Base-by-base conservation (phyloP, 2,888 invertebrate species). In the Rapana venosa region DNA sequence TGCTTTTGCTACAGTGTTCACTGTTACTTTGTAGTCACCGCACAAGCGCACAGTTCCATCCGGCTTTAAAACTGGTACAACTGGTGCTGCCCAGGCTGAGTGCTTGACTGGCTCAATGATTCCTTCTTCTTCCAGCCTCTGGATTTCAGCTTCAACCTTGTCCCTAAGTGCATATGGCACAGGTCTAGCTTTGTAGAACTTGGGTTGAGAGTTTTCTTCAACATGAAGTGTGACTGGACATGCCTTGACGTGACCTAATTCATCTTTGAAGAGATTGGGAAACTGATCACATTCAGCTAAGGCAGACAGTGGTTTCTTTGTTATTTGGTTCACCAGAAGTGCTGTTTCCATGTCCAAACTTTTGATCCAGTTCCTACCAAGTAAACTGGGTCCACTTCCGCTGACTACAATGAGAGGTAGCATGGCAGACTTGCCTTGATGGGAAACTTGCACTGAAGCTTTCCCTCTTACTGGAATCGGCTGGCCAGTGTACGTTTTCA, bases 131-230 rank as follows among this genome's bases (percentile, higher is more conserved):
- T 87, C 87, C 17, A 87, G 36, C 15, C 36, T 32, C 4, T 87
- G 36, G 11, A 56, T 35, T 47, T 84, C 56, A n/a, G n/a, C 30
- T 15, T 47, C 47, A 36, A 84, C 56, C 26, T 84, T 84, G 84
- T 47, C 36, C 17, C 47, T 84, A 47, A 91, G 81, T 22, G 90
- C 89, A 86, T 87, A 91, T 8, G 90, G 90, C 35, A 92, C 83
- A 20, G 90, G 88, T 32, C 91, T 74, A 20, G 91, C 88, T 32
- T 90, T 90, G 86, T 85, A 91, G 36, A 90, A 74, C 87, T 70
- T 70, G 20, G 70, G 70, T 36, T 81, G n/a, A 74, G 32, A 30
- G 81, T 81, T 81, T 22, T 81, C 32, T n/a, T 30, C 32, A 81
- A 32, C 30, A 79, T 15, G 26, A 26, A 20, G 15, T 61, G 11